A percentile compares a stretch with the other conserved stretches of the same genome.
Conservation (phyloP, 2,113 vertebrate genomes). For the Origma solitaria region DNA sequence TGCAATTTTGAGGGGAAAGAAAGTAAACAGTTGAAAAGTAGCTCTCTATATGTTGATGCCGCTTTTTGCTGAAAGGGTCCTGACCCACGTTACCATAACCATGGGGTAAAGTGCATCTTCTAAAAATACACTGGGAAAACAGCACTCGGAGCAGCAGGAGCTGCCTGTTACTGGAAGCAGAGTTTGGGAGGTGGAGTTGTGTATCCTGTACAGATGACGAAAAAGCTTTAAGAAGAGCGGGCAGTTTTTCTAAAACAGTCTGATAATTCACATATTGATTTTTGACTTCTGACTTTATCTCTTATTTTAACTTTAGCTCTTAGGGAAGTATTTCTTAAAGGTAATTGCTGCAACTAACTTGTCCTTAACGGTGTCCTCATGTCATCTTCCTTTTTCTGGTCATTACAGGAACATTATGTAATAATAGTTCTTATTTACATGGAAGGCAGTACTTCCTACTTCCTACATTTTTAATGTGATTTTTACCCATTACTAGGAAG, state of each 20-base stretch:
- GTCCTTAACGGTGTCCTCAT: neutral
- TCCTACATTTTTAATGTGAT: neutral
- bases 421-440: neutral
- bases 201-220: neutral
- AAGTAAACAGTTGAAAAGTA: neutral
- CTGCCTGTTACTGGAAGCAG: neutral
- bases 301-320: neutral
- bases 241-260: neutral
- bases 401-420: neutral
- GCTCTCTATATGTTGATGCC: neutral
- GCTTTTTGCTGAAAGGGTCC: neutral
- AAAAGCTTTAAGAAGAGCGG: neutral
- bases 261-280: neutral
- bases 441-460: neutral
- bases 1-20: neutral
- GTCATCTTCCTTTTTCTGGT: neutral
- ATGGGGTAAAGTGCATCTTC: neutral
- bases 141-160: neutral
- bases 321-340: neutral
- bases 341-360: neutral
- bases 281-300: neutral
- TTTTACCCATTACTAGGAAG: neutral
- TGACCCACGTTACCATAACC: neutral
- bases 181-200: neutral
- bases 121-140: neutral